Conservation (phyloP, 2,113 vertebrate genomes). For the Amphiprion percula region DNA sequence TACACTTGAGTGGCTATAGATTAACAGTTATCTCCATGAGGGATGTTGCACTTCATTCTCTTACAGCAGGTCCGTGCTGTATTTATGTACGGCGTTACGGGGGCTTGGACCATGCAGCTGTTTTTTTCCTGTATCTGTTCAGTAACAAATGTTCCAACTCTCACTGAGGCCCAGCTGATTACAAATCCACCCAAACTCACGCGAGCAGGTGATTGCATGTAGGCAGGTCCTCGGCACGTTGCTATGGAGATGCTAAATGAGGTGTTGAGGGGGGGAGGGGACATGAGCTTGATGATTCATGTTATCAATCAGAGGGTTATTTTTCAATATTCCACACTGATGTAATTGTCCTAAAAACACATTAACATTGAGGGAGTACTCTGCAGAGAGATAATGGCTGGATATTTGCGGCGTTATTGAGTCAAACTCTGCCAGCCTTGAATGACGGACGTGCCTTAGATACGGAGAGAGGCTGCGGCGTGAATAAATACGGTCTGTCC, state of each 20-base stretch:
- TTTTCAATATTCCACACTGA: constrained; percentile 83
- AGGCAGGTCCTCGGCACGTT: constrained; percentile 19
- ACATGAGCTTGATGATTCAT: constrained; percentile 71
- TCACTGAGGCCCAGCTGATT: constrained; percentile 29
- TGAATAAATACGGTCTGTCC: constrained; percentile 60
- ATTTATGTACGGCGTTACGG: constrained; percentile 74
- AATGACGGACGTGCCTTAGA: constrained; percentile 77
- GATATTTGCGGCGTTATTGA: constrained; percentile 70
- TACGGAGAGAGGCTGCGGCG: constrained; percentile 42
- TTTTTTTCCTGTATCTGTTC: constrained; percentile 67
- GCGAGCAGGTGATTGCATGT: constrained; percentile 54
- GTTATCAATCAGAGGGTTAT: constrained; percentile 79
- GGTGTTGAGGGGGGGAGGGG: constrained; percentile 67
- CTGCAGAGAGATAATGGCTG: constrained; percentile 77
- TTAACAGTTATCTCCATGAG: constrained; percentile 56
- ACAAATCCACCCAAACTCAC: constrained; percentile 17
- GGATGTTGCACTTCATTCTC: constrained; percentile 46
- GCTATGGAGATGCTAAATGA: constrained; percentile 71
- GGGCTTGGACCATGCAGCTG: constrained; percentile 65
- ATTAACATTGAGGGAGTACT: constrained; percentile 81
- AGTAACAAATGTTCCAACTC: constrained; percentile 57
- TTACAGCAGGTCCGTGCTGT: constrained; percentile 37
- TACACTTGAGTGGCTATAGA: constrained; percentile 31
- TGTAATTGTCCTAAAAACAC: constrained; percentile 82
- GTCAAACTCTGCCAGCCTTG: constrained; percentile 74